A percentile compares a stretch with the other conserved stretches of the same genome.
These are phyloP conservation scores for Arenaria interpres DNA, from an alignment of 2,113 vertebrate species.

Conservation along the genomic window DNA sequence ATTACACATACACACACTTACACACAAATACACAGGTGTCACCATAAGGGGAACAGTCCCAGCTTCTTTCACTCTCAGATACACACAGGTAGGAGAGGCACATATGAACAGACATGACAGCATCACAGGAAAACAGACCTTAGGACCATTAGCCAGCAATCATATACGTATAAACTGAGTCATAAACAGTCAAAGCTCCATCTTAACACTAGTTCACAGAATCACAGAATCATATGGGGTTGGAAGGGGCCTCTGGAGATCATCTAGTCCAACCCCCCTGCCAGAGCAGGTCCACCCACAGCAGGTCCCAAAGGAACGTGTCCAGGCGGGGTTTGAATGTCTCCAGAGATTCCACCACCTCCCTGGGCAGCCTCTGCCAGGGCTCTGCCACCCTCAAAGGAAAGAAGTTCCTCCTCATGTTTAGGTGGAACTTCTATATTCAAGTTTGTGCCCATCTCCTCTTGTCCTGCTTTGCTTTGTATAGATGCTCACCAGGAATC, in stretches of 20 bases:
- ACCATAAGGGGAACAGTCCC: not conserved
- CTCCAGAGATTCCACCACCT: too few species aligned
- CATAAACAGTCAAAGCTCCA: not conserved
- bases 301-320: too few species aligned
- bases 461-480: not conserved
- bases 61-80: not conserved
- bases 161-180: not conserved
- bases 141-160: not conserved
- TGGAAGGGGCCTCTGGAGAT: too few species aligned
- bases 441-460: too few species aligned
- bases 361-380: too few species aligned
- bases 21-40: not conserved
- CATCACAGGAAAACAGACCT: not conserved
- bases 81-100: not conserved
- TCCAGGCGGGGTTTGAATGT: too few species aligned
- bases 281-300: too few species aligned
- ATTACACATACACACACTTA: not conserved
- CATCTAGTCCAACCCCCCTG: too few species aligned
- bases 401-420: too few species aligned
- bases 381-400: too few species aligned
- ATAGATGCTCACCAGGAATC: not conserved
- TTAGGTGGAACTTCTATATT: too few species aligned
- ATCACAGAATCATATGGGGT: too few species aligned
- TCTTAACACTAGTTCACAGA: not conserved
- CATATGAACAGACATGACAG: accelerated